Percentiles rank a stretch among this genome's conserved stretches.
These are phyloP conservation scores for Trichopria drosophilae DNA, from an alignment of 2,888 invertebrate species.

Conservation along the genomic window DNA sequence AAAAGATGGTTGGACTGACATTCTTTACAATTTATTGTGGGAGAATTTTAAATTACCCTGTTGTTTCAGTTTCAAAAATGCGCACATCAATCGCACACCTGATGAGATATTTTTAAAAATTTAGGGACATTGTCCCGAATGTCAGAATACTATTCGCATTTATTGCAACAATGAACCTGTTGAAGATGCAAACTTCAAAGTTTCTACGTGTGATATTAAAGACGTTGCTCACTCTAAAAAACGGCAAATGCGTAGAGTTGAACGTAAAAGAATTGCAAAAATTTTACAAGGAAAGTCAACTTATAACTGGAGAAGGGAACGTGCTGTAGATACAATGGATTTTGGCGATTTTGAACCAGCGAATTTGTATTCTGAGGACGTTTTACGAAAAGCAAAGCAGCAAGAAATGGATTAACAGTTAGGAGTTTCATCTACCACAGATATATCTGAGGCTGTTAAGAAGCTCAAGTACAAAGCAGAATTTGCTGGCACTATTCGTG, in stretches of 20 bases:
- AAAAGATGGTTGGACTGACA: constrained; percentile 24
- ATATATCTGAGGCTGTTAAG: no score
- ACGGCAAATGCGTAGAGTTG: constrained; percentile 23
- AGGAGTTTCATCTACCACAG: no score
- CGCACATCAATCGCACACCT: constrained; percentile 23
- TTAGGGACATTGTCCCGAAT: constrained; percentile 29
- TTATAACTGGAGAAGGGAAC: constrained; percentile 31
- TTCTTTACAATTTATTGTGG: constrained; percentile 26
- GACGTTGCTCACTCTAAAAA: constrained; percentile 29
- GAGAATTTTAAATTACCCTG: constrained; percentile 31
- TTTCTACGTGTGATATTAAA: constrained; percentile 33
- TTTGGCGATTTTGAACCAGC: constrained; percentile 30
- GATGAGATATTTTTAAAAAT: constrained; percentile 23
- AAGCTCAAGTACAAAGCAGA: constrained; percentile 26
- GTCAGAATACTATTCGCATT: constrained; percentile 25
- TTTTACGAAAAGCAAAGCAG: constrained; percentile 27
- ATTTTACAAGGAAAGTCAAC: constrained; percentile 31
- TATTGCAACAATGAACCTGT: constrained; percentile 25
- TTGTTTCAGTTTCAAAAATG: constrained; percentile 31
- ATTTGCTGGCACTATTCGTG: constrained; percentile 26
- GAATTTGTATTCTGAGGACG: constrained; percentile 19
- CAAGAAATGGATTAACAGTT: constrained; percentile 27
- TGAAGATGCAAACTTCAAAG: constrained; percentile 10
- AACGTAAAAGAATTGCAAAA: constrained; percentile 22
- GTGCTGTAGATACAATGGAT: constrained; percentile 28